These are phyloP conservation scores for Periphyllus acericola DNA, from an alignment of 2,888 invertebrate species.

Conservation along the genomic window DNA sequence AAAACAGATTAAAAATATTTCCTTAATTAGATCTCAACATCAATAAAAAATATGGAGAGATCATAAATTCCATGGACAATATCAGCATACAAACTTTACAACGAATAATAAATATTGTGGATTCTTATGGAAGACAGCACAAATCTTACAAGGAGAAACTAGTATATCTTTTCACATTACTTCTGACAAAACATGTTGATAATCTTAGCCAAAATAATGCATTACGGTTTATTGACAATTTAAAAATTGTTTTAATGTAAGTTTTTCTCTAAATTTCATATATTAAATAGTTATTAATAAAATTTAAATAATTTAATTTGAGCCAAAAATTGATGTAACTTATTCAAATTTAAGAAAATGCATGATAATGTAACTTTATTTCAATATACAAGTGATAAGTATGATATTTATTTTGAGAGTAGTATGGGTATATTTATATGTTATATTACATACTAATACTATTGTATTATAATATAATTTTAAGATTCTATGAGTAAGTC, in stretches of 20 bases:
- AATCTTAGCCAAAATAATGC: not conserved
- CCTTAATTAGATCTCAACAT: constrained; percentile 2
- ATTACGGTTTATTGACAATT: constrained; percentile 38
- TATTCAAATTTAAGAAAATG: not conserved
- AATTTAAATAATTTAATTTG: not conserved
- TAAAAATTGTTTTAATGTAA: constrained; percentile 46
- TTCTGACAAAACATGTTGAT: constrained; percentile 25
- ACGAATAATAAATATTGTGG: constrained; percentile 34
- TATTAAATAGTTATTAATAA: not conserved
- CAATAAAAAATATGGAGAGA: constrained; percentile 25
- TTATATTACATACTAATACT: too few species aligned
- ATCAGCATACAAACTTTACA: constrained; percentile 21
- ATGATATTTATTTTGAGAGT: too few species aligned
- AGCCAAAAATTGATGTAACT: not conserved
- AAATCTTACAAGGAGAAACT: constrained; percentile 14
- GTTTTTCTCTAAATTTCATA: not conserved
- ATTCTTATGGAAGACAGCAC: constrained; percentile 43
- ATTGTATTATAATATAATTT: too few species aligned
- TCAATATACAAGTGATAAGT: too few species aligned
- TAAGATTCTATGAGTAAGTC: too few species aligned
- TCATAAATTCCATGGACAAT: constrained; percentile 27
- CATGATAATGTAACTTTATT: not conserved
- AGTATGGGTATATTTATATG: too few species aligned
- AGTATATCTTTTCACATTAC: constrained; percentile 17
- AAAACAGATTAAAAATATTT: not conserved